Evolutionary conservation across 1,140 invertebrate genomes (phyloP), one percentile per base, ranked within the genome.

Genomic region (Latrodectus geometricus): DNA sequence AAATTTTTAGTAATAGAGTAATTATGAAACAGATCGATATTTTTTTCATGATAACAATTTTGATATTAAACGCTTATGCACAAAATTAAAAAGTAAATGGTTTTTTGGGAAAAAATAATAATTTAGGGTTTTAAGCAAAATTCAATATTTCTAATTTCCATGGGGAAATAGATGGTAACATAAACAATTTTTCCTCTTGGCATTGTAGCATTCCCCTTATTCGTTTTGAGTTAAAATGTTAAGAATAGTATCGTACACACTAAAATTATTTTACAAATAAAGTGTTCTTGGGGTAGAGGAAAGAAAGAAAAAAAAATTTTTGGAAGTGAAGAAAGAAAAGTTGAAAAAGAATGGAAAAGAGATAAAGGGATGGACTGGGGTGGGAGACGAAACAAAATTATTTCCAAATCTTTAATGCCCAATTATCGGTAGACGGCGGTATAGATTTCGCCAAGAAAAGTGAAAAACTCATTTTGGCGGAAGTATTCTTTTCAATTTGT

Each of bases 361-460:
- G 7, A 0, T 8, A 23, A 76, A 76, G 23, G 21, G 23, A 74
- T 20, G 49, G 72, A n/a, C 49, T 50, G 72, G 49, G 48, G 21
- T 35, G 48, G 14, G 73, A 66, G 21, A 49, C 14, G 20, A 78
- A 86, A 54, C 66, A 86, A 77, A 77, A 75, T 80, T 80, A 73
- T 87, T 74, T 87, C 65, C 50, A 87, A 87, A 87, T 87, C 85
- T 87, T 87, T 87, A 87, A 87, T 87, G 77, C 77, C 56, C 76
- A 87, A 87, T 87, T 87, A 87, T 87, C 85, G 85, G 75, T 78
- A 66, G 66, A 72, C 66, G 35, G 65, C 72, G 52, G 83, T 77
- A 86, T 86, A 72, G 83, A 78, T 78, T 77, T 86, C 74, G 50
- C 50, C 11, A 69, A 72, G 15, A 80, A 66, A 83, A 75, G 52